Evolutionary conservation across 2,113 vertebrate genomes (phyloP).

Genomic region (Catharus fuscescens): DNA sequence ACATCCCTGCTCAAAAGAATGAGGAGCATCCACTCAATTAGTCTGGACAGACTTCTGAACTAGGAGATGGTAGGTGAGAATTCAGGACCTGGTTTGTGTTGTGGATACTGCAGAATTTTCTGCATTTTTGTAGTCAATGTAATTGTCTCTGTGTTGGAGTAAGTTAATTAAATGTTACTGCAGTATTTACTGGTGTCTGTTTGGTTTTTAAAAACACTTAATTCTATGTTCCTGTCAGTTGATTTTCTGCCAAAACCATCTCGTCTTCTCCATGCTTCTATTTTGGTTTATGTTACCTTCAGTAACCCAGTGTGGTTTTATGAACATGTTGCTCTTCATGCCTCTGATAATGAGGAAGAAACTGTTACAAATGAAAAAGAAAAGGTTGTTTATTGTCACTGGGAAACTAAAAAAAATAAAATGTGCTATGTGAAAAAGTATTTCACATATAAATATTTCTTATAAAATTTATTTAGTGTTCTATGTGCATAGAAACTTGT

Average conservation of each 20-base stretch:
- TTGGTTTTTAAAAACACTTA: constrained; percentile 11
- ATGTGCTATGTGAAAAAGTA: neutral
- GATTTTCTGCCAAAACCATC: constrained; percentile 8
- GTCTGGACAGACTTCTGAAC: neutral
- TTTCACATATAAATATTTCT: neutral
- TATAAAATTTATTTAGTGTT: neutral
- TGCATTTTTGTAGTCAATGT: neutral
- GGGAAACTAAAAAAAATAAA: constrained; percentile 61
- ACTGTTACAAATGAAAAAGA: constrained; percentile 38
- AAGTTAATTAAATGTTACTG: constrained; percentile 48
- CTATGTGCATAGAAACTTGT: neutral
- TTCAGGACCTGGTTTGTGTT: neutral
- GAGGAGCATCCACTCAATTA: neutral
- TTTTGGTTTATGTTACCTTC: constrained; percentile 6
- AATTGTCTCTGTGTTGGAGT: neutral
- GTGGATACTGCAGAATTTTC: constrained; percentile 7
- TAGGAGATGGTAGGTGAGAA: neutral
- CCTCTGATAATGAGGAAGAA: constrained; percentile 74
- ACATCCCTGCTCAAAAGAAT: neutral
- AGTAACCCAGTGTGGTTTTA: constrained; percentile 83
- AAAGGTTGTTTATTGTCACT: constrained; percentile 75
- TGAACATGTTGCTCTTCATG: constrained; percentile 78
- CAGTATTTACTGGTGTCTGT: constrained; percentile 75
- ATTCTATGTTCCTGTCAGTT: neutral
- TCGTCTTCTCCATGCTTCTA: neutral